These are phyloP conservation scores for Campylomormyrus numenius DNA, from an alignment of 2,113 vertebrate genomes.

Conservation along the genomic window DNA sequence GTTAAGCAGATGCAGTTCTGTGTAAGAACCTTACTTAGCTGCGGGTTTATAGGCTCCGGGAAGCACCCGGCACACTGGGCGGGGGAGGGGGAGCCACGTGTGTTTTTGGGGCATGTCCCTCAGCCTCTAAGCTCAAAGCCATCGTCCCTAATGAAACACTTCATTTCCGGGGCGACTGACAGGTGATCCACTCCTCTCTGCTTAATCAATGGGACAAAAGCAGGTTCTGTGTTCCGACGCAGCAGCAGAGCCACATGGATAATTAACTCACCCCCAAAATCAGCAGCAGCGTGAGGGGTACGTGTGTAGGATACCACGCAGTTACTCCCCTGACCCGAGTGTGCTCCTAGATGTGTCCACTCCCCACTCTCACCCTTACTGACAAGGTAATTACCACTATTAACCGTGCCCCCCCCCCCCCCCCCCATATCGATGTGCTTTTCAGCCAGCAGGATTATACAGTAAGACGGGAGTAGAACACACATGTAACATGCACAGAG, in stretches of 20 bases:
- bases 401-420: background rate
- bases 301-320: slow-evolving; percentile 54
- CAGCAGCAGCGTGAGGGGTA: slow-evolving; percentile 25
- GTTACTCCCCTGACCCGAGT: slow-evolving; percentile 38
- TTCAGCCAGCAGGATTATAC: background rate
- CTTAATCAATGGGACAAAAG: slow-evolving; percentile 86
- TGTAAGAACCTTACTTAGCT: background rate
- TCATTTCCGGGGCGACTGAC: slow-evolving; percentile 49
- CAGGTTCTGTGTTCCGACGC: slow-evolving; percentile 64
- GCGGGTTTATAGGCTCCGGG: background rate
- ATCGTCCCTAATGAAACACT: slow-evolving; percentile 29
- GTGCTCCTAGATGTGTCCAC: background rate
- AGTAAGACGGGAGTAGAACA: background rate
- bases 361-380: background rate
- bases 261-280: slow-evolving; percentile 84
- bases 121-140: background rate
- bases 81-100: background rate
- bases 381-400: background rate
- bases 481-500: too few species aligned
- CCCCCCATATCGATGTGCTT: background rate
- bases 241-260: slow-evolving; percentile 58
- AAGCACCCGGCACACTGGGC: background rate
- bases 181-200: slow-evolving; percentile 72
- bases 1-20: background rate
- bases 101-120: background rate